Percentiles rank a stretch among this genome's conserved stretches.
Evolutionary conservation across 2,888 invertebrate genomes (phyloP).

Genomic region (Tinea semifulvella): DNA sequence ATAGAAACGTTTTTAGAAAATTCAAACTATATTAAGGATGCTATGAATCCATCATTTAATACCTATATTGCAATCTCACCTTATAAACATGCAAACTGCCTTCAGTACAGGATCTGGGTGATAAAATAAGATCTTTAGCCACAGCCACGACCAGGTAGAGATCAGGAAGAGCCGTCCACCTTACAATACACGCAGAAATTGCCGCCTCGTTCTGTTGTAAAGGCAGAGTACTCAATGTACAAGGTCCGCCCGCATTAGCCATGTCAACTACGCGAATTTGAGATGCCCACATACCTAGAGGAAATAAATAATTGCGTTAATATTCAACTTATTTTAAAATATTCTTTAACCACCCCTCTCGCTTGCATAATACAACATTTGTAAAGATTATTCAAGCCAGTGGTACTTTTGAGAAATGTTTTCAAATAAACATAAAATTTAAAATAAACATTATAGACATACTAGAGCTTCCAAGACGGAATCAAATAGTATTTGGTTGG

Average conservation of each 20-base stretch:
- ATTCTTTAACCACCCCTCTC: neutral
- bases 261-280: slow-evolving; percentile 89
- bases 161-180: slow-evolving; percentile 70
- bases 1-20: no score
- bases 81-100: slow-evolving; percentile 91
- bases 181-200: slow-evolving; percentile 84
- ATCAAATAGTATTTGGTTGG: no score
- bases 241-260: slow-evolving; percentile 68
- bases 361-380: no score
- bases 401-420: no score
- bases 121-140: slow-evolving; percentile 88
- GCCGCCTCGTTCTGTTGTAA: slow-evolving; percentile 98
- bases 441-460: no score
- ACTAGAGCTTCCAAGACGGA: no score
- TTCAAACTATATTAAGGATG: no score
- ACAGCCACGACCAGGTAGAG: slow-evolving; percentile 86
- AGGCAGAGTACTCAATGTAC: slow-evolving; percentile 78
- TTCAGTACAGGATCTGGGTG: slow-evolving; percentile 82
- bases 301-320: slow-evolving; percentile 4
- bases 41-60: no score
- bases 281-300: slow-evolving; percentile 92
- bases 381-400: no score
- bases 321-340: no score
- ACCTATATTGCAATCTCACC: no score
- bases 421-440: no score